Conservation (phyloP, 2,797 vertebrate genomes). For the Myotis pilosus region DNA sequence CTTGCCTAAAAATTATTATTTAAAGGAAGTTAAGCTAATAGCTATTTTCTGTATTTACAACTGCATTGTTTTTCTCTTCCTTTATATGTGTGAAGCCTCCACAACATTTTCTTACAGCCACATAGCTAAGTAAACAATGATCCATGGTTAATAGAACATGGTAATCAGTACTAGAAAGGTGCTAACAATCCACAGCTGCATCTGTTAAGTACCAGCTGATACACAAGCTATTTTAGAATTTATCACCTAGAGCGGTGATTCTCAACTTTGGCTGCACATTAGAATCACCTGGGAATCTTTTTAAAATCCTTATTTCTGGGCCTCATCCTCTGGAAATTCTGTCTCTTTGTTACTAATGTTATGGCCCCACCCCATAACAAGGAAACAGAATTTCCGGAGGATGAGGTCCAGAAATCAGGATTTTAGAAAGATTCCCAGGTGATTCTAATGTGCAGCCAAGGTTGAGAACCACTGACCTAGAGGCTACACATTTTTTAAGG, state of each 20-base stretch:
- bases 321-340: too few relatives aligned
- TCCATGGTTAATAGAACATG: background rate
- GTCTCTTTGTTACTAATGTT: too few relatives aligned
- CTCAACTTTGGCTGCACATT: too few relatives aligned
- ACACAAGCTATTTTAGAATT: background rate
- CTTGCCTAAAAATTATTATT: background rate
- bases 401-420: too few relatives aligned
- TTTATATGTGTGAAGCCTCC: background rate
- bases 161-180: background rate
- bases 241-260: background rate
- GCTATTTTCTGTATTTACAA: background rate
- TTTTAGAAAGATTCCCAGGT: too few relatives aligned
- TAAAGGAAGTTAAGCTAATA: slow-evolving; percentile 31
- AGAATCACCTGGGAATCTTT: too few relatives aligned
- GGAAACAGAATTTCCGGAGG: too few relatives aligned
- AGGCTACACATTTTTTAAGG: background rate
- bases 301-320: too few relatives aligned
- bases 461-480: background rate
- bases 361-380: too few relatives aligned
- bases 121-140: background rate
- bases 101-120: background rate
- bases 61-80: background rate
- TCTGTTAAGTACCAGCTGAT: background rate
- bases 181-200: background rate
- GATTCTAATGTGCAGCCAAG: too few relatives aligned